Percentiles rank a stretch among this genome's conserved stretches.
These are phyloP conservation scores for Brachionus rotundiformis DNA, from an alignment of 1,140 invertebrate genomes.

Conservation along the genomic window DNA sequence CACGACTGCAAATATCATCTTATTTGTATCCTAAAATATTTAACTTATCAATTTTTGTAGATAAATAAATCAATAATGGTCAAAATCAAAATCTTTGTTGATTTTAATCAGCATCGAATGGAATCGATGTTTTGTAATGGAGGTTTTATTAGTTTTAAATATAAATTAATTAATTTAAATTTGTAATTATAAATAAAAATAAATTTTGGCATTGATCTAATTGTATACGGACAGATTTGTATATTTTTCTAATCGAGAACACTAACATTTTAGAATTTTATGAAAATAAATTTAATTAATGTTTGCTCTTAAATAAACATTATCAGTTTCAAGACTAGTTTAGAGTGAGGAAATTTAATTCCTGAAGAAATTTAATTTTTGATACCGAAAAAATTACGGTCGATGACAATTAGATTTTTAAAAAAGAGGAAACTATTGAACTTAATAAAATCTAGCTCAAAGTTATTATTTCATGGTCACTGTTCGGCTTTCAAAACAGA, in stretches of 20 bases:
- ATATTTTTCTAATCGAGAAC: constrained; percentile 9
- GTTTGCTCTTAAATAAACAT: constrained; percentile 16
- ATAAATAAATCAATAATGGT: constrained; percentile 43
- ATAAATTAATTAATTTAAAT: constrained; percentile 30
- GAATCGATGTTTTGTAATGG: background rate
- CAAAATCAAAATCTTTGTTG: background rate
- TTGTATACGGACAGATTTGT: background rate
- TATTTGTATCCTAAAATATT: constrained; percentile 11
- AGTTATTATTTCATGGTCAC: constrained; percentile 26
- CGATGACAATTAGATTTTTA: background rate
- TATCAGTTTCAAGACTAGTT: background rate
- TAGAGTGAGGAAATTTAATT: too few relatives aligned
- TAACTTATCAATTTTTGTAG: constrained; percentile 20
- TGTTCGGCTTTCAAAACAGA: background rate
- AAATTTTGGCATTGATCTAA: constrained; percentile 10
- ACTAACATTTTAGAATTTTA: background rate
- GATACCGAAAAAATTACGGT: background rate
- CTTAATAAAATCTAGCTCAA: background rate
- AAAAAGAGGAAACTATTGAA: constrained; percentile 9
- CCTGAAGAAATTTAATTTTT: background rate
- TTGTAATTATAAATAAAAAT: constrained; percentile 1
- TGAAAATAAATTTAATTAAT: constrained; percentile 19
- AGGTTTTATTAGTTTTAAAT: background rate
- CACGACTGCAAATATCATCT: constrained; percentile 14
- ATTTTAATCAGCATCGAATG: background rate